These are phyloP conservation scores for Batillaria attramentaria DNA, from an alignment of 1,140 invertebrate species.

Conservation along the genomic window DNA sequence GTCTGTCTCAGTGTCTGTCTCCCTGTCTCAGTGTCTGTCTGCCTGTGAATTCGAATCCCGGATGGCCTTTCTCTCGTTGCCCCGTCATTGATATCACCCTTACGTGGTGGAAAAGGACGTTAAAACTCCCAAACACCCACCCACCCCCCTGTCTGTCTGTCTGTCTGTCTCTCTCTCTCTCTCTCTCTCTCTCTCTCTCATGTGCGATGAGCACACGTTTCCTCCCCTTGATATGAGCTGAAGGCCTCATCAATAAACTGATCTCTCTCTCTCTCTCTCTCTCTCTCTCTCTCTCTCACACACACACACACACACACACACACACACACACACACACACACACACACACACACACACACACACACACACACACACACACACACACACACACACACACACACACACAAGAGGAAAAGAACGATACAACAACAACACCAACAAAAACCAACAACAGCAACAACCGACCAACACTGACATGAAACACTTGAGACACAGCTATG, in stretches of 20 bases:
- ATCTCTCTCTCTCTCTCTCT: conserved; percentile 19
- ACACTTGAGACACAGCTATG: no score
- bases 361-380: background rate
- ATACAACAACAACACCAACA: background rate
- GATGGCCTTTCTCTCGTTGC: no score
- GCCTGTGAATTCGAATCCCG: no score
- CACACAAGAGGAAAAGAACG: background rate
- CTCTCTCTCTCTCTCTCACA: conserved; percentile 9
- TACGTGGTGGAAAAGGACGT: no score
- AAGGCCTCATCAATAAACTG: no score
- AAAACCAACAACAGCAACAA: no score
- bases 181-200: background rate
- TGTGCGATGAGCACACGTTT: no score
- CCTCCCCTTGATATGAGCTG: no score
- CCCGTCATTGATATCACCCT: no score
- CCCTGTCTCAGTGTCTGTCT: no score
- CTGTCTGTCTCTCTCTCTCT: background rate
- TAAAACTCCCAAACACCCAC: background rate
- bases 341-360: conserved; percentile 19
- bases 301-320: background rate
- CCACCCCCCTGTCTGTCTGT: background rate
- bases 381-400: background rate
- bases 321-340: conserved; percentile 7
- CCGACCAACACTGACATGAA: no score
- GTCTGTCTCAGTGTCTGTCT: no score